These are phyloP conservation scores for Microctonus aethiopoides DNA, from an alignment of 2,888 invertebrate genomes.

Conservation along the genomic window DNA sequence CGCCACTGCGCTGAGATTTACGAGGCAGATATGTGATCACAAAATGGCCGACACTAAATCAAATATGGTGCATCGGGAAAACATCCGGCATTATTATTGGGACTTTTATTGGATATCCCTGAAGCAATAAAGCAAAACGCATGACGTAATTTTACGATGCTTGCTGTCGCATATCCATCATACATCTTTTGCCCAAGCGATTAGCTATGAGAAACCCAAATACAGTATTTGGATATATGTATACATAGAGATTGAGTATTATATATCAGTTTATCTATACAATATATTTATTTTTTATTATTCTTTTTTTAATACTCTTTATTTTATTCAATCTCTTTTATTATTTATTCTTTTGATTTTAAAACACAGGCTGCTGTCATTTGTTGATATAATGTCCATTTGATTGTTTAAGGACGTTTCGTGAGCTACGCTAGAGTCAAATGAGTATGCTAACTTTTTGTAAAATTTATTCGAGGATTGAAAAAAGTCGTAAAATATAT, in stretches of 20 bases:
- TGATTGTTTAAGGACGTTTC: slow-evolving; percentile 4
- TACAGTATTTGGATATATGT: too few relatives aligned
- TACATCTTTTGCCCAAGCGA: slow-evolving; percentile 8
- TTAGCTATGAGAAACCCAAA: too few relatives aligned
- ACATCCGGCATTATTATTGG: slow-evolving; percentile 68
- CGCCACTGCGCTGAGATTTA: slow-evolving; percentile 63
- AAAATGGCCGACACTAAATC: slow-evolving; percentile 68
- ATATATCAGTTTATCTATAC: neutral
- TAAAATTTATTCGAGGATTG: too few relatives aligned
- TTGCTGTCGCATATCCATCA: slow-evolving; percentile 30
- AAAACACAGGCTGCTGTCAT: neutral
- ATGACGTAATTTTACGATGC: slow-evolving; percentile 56
- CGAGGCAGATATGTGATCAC: slow-evolving; percentile 68
- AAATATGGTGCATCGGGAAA: slow-evolving; percentile 67
- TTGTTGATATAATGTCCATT: neutral
- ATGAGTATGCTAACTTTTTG: too few relatives aligned
- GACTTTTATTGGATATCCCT: slow-evolving; percentile 64
- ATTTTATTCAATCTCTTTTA: neutral
- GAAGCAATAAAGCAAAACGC: slow-evolving; percentile 53
- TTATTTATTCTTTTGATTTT: neutral
- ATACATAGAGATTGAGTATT: neutral
- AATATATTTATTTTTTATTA: neutral
- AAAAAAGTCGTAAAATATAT: too few relatives aligned
- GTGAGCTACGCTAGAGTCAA: too few relatives aligned
- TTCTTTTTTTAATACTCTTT: slow-evolving; percentile 13